Percentiles rank a stretch among this genome's conserved stretches.
Evolutionary conservation across 2,888 invertebrate genomes (phyloP).

Genomic region (Pinctada fucata): DNA sequence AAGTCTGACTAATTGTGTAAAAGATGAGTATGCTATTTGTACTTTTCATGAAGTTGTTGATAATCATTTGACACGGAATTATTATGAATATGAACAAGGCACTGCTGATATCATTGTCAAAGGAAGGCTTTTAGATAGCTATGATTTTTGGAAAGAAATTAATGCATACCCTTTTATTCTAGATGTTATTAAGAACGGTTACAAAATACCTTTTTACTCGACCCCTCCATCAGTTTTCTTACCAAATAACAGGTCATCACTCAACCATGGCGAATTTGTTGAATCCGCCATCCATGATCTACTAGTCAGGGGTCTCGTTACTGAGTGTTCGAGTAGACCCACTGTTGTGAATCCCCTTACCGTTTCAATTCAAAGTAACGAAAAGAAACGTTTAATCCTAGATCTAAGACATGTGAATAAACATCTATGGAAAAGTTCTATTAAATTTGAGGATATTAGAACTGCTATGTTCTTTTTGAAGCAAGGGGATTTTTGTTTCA

Average conservation of each 20-base stretch:
- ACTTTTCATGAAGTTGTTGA: slow-evolving; percentile 14
- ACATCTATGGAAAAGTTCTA: slow-evolving; percentile 35
- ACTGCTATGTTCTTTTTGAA: slow-evolving; percentile 21
- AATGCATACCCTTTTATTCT: slow-evolving; percentile 28
- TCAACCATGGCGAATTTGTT: slow-evolving; percentile 18
- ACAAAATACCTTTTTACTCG: slow-evolving; percentile 40
- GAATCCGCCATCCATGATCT: slow-evolving; percentile 18
- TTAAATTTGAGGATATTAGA: slow-evolving; percentile 40
- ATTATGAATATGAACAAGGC: slow-evolving; percentile 39
- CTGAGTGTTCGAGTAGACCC: slow-evolving; percentile 19
- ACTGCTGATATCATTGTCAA: no score
- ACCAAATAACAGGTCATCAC: slow-evolving; percentile 19
- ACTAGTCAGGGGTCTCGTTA: slow-evolving; percentile 17
- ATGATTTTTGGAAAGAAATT: slow-evolving; percentile 38
- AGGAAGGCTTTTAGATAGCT: slow-evolving; percentile 32
- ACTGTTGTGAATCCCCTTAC: slow-evolving; percentile 41
- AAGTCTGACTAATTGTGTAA: background rate
- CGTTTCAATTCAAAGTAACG: slow-evolving; percentile 34
- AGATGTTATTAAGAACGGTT: slow-evolving; percentile 36
- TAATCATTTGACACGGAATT: slow-evolving; percentile 28
- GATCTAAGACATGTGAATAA: slow-evolving; percentile 42
- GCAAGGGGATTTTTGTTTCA: background rate
- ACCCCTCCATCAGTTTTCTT: slow-evolving; percentile 12
- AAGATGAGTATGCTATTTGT: slow-evolving; percentile 45
- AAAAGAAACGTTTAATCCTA: no score